Evolutionary conservation across 2,888 invertebrate species (phyloP), one percentile per base, ranked within the genome.

Genomic region (Thalpophila matura): DNA sequence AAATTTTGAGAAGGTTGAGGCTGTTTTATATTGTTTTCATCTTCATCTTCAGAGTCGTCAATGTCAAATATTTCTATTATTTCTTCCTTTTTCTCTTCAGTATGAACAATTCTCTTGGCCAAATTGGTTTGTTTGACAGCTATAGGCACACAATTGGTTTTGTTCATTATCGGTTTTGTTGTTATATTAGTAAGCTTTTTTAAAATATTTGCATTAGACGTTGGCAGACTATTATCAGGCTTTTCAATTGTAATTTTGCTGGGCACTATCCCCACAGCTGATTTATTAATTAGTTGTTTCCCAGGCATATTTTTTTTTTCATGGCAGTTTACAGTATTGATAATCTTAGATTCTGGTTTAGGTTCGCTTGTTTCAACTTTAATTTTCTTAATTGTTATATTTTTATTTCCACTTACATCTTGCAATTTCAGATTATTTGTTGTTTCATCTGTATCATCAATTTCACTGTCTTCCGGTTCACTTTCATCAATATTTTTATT

Each of bases 11-110:
- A 53, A 31, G 33, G 9, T 33, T 58, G 64, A 29, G 27, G 54
- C 14, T 46, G 66, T 72, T 62, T n/a, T n/a, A n/a, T 55, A 56
- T 14, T 71, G 33, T 65, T 68, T 51, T 73, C 80, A 22, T 71
- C 77, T 67, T 90, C 91, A 58, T 94, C 92, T 77, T 94, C 94
- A 49, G 94, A 94, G 74, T 94, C 94, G 47, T 94, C 94, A 67
- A 94, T 87, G 68, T 90, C 92, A 63, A 89, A 93, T 71, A 93
- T 90, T 85, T 94, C 94, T 62, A 91, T 87, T 55, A 91, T 85
- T 61, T 85, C 81, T 26, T 89, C 87, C 35, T 90, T 79, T 54
- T 87, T 83, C 33, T 67, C 50, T 26, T 53, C 50, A n/a, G 46
- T 29, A 61, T 68, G 26, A 24, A 82, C 72, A 63, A 81, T 79